These are phyloP conservation scores for Colaptes auratus DNA, from an alignment of 2,113 vertebrate species.

Conservation along the genomic window DNA sequence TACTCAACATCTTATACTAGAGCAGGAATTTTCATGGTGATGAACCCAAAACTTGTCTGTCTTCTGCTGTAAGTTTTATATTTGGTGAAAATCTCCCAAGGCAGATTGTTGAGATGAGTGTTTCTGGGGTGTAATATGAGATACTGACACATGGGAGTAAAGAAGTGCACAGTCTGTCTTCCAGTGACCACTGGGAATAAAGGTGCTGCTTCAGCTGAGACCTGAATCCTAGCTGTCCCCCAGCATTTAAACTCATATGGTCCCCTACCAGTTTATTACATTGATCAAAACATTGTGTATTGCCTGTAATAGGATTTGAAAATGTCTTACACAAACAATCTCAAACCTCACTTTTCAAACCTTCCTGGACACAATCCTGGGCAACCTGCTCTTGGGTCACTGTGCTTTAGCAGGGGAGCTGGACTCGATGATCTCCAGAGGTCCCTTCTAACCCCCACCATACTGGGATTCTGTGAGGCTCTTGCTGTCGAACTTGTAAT, in stretches of 20 bases:
- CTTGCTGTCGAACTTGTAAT: neutral
- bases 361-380: too few species aligned
- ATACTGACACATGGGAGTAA: neutral
- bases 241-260: neutral
- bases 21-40: neutral
- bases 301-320: neutral
- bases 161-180: neutral
- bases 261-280: neutral
- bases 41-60: neutral
- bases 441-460: too few species aligned
- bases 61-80: neutral
- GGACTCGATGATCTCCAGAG: too few species aligned
- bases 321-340: neutral
- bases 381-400: too few species aligned
- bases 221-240: neutral
- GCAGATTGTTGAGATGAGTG: neutral
- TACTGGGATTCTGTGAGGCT: too few species aligned
- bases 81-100: neutral
- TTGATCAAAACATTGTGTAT: neutral
- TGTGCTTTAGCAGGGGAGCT: too few species aligned
- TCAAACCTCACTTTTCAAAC: too few species aligned
- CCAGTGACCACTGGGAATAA: neutral
- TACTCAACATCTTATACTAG: neutral
- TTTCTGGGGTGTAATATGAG: neutral
- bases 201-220: neutral